Evolutionary conservation across 1,140 invertebrate genomes (phyloP).

Genomic region (Zelostemma sp.): DNA sequence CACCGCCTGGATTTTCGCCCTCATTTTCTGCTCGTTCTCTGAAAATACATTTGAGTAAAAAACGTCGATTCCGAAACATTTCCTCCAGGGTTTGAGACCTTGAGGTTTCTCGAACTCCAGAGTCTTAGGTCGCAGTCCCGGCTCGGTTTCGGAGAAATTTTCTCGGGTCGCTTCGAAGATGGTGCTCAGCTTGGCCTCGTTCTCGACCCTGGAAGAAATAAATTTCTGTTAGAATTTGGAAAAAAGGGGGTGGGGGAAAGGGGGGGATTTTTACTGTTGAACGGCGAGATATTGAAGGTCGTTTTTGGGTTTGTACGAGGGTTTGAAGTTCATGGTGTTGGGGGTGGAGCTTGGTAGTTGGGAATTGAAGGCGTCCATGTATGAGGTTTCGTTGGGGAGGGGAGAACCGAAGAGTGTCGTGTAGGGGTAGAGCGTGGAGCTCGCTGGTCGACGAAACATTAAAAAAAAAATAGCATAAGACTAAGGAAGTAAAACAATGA

Average conservation of each 20-base stretch:
- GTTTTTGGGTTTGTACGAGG: conserved; percentile 47
- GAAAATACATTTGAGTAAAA: too few relatives aligned
- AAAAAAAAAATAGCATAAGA: too few relatives aligned
- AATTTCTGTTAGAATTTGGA: neutral
- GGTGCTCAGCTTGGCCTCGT: conserved; percentile 60
- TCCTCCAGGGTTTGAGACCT: too few relatives aligned
- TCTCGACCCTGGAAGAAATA: conserved; percentile 31
- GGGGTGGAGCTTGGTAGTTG: conserved; percentile 60
- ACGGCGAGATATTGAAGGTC: neutral
- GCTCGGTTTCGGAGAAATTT: conserved; percentile 62
- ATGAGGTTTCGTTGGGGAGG: conserved; percentile 57
- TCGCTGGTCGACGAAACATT: too few relatives aligned
- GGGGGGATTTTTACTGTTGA: too few relatives aligned
- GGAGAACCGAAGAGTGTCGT: conserved; percentile 62
- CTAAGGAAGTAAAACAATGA: too few relatives aligned
- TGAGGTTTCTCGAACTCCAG: too few relatives aligned
- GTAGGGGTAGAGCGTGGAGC: too few relatives aligned
- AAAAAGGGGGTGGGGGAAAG: too few relatives aligned
- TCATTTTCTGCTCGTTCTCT: conserved; percentile 65
- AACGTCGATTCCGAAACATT: too few relatives aligned
- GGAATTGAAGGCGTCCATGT: conserved; percentile 57
- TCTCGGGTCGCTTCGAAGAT: conserved; percentile 64
- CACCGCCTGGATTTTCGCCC: conserved; percentile 63
- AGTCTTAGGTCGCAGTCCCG: too few relatives aligned
- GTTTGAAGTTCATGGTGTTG: conserved; percentile 60